phyloP scores from a whole-genome alignment of 2,113 vertebrate species.

The Solea senegalensis region DNA sequence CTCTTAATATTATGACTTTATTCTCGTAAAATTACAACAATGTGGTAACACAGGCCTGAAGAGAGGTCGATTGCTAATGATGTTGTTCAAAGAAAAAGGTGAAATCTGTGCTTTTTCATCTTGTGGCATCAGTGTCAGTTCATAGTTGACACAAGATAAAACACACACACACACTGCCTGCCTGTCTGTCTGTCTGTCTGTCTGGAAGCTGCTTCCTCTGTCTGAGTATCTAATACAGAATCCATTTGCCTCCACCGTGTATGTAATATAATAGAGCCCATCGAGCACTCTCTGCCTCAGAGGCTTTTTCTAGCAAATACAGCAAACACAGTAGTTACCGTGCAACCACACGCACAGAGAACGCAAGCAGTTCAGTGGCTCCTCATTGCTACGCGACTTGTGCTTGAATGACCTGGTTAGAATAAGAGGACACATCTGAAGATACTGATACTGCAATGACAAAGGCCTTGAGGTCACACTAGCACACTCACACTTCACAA shows the following conservation, averaged over 20 bases:
- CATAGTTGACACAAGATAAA: slow-evolving; percentile 1
- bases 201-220: slow-evolving; percentile 35
- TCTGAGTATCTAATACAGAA: slow-evolving; percentile 46
- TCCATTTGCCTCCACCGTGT: slow-evolving; percentile 56
- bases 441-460: not conserved
- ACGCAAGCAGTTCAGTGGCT: not conserved
- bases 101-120: not conserved
- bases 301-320: slow-evolving; percentile 35
- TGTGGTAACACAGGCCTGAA: not conserved
- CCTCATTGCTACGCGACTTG: slow-evolving; percentile 29
- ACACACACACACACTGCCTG: not conserved
- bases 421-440: not conserved
- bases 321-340: slow-evolving; percentile 34
- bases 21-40: too few species aligned
- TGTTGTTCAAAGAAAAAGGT: not conserved
- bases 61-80: not conserved
- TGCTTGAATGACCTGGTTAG: not conserved
- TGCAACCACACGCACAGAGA: slow-evolving; percentile 32
- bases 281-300: slow-evolving; percentile 21
- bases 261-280: slow-evolving; percentile 60
- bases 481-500: too few species aligned
- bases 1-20: too few species aligned
- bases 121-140: not conserved
- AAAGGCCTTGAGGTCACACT: not conserved
- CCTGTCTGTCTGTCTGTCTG: slow-evolving; percentile 45